These are phyloP conservation scores for Drosophila meridiana DNA, from an alignment of 2,888 invertebrate species.

Conservation along the genomic window DNA sequence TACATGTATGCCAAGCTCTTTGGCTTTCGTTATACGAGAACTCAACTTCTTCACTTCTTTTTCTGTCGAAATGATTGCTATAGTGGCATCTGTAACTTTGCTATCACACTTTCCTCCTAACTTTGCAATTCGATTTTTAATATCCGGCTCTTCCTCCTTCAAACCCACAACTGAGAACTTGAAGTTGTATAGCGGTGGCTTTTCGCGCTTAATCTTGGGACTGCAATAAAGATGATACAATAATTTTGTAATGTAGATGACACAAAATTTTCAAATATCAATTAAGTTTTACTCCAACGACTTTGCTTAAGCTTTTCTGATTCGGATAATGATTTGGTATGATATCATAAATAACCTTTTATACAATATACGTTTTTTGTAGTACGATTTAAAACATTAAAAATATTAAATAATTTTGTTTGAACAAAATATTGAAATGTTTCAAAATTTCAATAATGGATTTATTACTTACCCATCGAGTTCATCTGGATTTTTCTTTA, in stretches of 20 bases:
- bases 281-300: too few species aligned
- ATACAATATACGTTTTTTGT: too few species aligned
- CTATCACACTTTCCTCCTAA: constrained; percentile 91
- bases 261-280: neutral
- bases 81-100: constrained; percentile 88
- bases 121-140: constrained; percentile 89
- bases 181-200: constrained; percentile 91
- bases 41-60: constrained; percentile 89
- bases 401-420: too few species aligned
- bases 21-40: constrained; percentile 88
- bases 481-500: constrained; percentile 79
- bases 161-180: constrained; percentile 90
- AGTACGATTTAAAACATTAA: too few species aligned
- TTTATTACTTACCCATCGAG: constrained; percentile 79
- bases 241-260: neutral
- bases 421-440: neutral
- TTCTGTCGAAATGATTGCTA: constrained; percentile 91
- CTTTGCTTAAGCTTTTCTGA: neutral
- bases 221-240: constrained; percentile 75
- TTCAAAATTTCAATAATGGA: neutral
- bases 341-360: neutral
- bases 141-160: constrained; percentile 86
- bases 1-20: constrained; percentile 91
- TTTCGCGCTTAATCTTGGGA: constrained; percentile 88
- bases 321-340: neutral